Percentiles rank a stretch among this genome's conserved stretches.
Evolutionary conservation across 1,140 invertebrate species (phyloP).

Genomic region (Zaprionus davidi): DNA sequence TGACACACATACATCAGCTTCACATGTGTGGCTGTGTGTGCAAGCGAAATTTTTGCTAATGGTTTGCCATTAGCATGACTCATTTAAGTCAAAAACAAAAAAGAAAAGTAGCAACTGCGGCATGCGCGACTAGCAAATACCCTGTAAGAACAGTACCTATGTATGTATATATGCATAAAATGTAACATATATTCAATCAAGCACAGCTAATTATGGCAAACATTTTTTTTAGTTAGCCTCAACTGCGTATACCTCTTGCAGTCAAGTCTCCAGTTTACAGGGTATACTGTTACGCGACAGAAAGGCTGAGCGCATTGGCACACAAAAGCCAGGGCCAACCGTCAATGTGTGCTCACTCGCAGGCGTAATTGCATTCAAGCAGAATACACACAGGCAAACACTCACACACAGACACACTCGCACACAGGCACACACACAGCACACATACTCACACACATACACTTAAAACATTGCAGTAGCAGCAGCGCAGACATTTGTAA

Average conservation of each 20-base stretch:
- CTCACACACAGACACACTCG: slow-evolving; percentile 22
- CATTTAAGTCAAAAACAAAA: slow-evolving; percentile 70
- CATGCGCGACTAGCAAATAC: neutral
- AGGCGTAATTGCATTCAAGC: slow-evolving; percentile 72
- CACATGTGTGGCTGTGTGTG: slow-evolving; percentile 22
- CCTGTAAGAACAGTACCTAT: neutral
- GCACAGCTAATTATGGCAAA: slow-evolving; percentile 1
- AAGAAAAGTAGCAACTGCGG: slow-evolving; percentile 1
- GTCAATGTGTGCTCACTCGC: slow-evolving; percentile 31
- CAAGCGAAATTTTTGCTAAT: slow-evolving; percentile 73
- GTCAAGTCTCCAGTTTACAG: neutral
- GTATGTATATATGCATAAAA: neutral
- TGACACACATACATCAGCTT: slow-evolving; percentile 16
- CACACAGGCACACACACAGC: slow-evolving; percentile 2
- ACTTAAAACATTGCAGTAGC: slow-evolving; percentile 3
- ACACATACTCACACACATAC: slow-evolving; percentile 40
- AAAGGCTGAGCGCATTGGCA: slow-evolving; percentile 62
- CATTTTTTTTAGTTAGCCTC: neutral
- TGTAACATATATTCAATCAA: neutral
- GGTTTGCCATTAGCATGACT: slow-evolving; percentile 81
- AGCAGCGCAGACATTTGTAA: slow-evolving; percentile 68
- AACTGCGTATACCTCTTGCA: neutral
- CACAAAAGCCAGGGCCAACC: slow-evolving; percentile 46
- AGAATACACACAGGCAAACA: slow-evolving; percentile 32
- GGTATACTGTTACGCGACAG: slow-evolving; percentile 36